phyloP scores from a whole-genome alignment of 2,113 vertebrate genomes.

The Laticauda laticaudata region DNA sequence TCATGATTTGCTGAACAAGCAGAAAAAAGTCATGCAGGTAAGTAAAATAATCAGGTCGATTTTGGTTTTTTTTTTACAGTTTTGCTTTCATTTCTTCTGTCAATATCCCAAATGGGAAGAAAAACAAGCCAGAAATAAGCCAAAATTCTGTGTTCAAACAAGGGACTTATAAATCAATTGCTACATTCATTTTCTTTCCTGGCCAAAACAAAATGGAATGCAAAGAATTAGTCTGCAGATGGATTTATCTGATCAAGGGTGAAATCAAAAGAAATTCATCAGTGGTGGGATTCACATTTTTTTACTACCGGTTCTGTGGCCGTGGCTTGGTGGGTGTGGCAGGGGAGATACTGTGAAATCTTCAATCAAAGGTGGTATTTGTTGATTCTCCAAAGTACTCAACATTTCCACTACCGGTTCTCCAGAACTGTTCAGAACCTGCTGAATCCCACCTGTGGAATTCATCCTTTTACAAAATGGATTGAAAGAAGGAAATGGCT shows the following conservation, averaged over 20 bases:
- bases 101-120: not conserved
- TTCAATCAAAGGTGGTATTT: no score
- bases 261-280: not conserved
- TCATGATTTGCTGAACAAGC: not conserved
- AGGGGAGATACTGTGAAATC: no score
- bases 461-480: not conserved
- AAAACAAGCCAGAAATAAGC: not conserved
- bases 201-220: not conserved
- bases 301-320: no score
- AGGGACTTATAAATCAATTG: not conserved
- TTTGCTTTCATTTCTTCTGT: not conserved
- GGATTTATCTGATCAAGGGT: not conserved
- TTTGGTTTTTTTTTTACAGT: not conserved
- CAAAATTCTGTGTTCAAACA: not conserved
- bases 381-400: no score
- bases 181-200: not conserved
- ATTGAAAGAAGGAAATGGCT: not conserved
- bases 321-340: no score
- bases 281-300: no score
- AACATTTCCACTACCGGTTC: no score
- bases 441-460: no score
- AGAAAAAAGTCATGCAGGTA: not conserved
- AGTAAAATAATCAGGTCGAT: not conserved
- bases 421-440: no score
- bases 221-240: not conserved